Evolutionary conservation across 2,797 vertebrate species (phyloP), one percentile per base, ranked within the genome.

Genomic region (Aythya fuligula): DNA sequence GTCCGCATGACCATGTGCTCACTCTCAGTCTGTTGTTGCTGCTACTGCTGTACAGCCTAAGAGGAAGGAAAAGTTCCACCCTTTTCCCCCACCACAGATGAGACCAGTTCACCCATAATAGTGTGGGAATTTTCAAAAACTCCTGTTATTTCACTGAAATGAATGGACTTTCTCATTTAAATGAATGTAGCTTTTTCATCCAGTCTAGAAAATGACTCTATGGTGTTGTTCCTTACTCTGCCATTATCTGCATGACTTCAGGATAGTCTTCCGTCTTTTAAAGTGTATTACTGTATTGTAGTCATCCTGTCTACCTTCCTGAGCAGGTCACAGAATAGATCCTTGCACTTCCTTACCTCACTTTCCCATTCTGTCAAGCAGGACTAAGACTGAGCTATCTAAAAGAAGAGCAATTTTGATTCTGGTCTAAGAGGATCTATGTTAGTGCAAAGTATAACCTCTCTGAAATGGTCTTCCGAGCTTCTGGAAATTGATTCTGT

Each of bases 1-100:
- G 43, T 43, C 43, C 43, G 27, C 9, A 7, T 13, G 20, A 7
- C 57, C 3, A 1, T 8, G n/a, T 47, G 51, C 3, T 0, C 19
- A 45, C 56, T 2, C 53, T 21, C 2, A 32, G 57, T n/a, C 1
- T 47, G 32, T 16, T 58, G 24, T 34, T 72, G 53, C 78, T 87
- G 28, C 53, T 65, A 72, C 4, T 0, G 11, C 43, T 53, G 41
- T 30, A 13, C 21, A 61, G 45, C 49, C 62, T 34, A 34, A 27
- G 58, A 70, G 38, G n/a, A 75, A 71, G 21, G 28, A 66, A 71
- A 47, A 27, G 25, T 39, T 71, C 39, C 43, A 32, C 27, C 12
- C n/a, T 41, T 56, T 34, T 6, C 2, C 45, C 45, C 41, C 25
- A 4, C 28, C 25, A 17, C 60, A 53, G 36, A 75, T 51, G 4